A percentile compares a stretch with the other conserved stretches of the same genome.
Conservation (phyloP, 2,888 invertebrate genomes). For the Metopia argyrocephala region DNA sequence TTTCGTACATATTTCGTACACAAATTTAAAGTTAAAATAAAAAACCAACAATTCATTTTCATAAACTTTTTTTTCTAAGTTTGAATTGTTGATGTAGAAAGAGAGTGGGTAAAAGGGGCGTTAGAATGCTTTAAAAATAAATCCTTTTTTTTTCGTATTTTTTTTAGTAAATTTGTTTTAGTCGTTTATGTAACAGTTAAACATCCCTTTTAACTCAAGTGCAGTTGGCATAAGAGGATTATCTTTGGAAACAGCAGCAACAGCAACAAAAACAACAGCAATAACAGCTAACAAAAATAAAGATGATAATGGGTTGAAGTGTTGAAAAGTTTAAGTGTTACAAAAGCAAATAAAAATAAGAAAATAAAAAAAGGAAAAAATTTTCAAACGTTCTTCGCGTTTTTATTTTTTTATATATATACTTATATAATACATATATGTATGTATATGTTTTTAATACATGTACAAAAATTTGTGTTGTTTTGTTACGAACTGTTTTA, state of each 20-base stretch:
- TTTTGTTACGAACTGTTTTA: neutral
- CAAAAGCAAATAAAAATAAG: neutral
- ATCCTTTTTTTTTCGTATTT: neutral
- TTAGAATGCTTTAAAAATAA: constrained; percentile 23
- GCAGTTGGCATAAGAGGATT: constrained; percentile 64
- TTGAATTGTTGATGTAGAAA: neutral
- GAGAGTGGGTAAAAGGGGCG: neutral
- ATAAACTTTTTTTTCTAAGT: neutral
- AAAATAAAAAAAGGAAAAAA: constrained; percentile 15
- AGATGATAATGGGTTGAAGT: constrained; percentile 57
- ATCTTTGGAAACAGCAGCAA: constrained; percentile 54
- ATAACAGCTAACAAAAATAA: constrained; percentile 33
- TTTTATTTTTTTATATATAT: neutral
- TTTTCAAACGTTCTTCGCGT: neutral
- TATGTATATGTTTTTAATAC: no score
- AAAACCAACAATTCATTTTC: constrained; percentile 46
- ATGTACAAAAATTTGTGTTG: neutral
- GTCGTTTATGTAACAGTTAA: constrained; percentile 46
- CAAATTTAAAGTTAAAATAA: constrained; percentile 41
- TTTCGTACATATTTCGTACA: neutral
- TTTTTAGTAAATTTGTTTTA: neutral
- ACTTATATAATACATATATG: no score
- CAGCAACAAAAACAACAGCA: constrained; percentile 20
- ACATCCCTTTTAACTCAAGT: constrained; percentile 61
- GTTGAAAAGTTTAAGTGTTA: constrained; percentile 63